Evolutionary conservation across 1,140 invertebrate genomes (phyloP), one percentile per base, ranked within the genome.

Genomic region (Charaxes varanes): DNA sequence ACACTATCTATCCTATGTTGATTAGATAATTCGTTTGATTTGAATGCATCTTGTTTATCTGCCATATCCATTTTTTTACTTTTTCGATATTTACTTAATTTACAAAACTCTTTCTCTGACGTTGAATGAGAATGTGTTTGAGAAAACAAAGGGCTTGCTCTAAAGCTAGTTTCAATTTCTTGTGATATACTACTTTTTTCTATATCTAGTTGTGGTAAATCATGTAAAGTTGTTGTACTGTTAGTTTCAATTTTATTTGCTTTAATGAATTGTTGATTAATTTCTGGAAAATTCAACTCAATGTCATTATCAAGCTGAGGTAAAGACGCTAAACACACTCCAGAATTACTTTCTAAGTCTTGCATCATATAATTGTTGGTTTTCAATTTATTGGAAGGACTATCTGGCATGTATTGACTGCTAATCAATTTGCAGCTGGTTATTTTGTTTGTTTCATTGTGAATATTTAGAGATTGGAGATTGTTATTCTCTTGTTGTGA

Each of bases 181-280:
- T 22, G 26, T 12, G n/a, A 11, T 24, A 16, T 11, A 40, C 17
- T 14, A 14, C 7, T 22, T 35, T 38, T 13, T 5, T 47, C 38
- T 5, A 43, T 17, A 42, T 26, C 37, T 27, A 43, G 28, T 32
- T 33, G 34, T 10, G 52, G 40, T 30, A 51, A 51, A 49, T 47
- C 17, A 18, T 41, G 38, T 33, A 15, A 17, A 17, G 8, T 19
- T 33, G 57, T 26, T 11, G 40, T 21, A 21, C 37, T 45, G 19
- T 53, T 47, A 17, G 62, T 27, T 27, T 73, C 70, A 33, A 53
- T 60, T 73, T 74, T 77, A 44, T 80, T 83, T 24, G 72, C 70
- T 66, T 77, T 74, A 18, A 83, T 79, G 55, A 80, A 83, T 44
- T 83, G 79, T 60, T 83, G 76, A 47, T 83, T 83, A 12, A 83